These are phyloP conservation scores for Loris lydekkerianus DNA, from an alignment of 2,797 vertebrate genomes.

Conservation along the genomic window DNA sequence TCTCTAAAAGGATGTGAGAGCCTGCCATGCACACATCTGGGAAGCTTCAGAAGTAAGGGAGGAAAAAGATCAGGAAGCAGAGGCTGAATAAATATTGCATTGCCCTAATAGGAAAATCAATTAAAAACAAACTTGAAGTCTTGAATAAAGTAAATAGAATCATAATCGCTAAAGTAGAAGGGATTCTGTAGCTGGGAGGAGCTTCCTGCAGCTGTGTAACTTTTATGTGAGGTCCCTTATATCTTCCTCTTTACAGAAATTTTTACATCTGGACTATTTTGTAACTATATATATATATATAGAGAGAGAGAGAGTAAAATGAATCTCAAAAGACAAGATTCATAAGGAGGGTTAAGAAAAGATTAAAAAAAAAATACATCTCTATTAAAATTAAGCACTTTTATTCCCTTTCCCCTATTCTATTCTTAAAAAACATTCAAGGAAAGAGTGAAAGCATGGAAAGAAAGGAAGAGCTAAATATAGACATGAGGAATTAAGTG, in stretches of 20 bases:
- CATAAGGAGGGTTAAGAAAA: not conserved
- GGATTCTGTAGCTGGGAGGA: not conserved
- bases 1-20: conserved; percentile 40
- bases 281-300: too few relatives aligned
- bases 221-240: not conserved
- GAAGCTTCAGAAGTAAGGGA: conserved; percentile 60
- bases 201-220: not conserved
- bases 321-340: not conserved
- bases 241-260: conserved; percentile 26
- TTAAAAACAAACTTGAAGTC: conserved; percentile 53
- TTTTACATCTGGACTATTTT: conserved; percentile 10
- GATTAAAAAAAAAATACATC: not conserved
- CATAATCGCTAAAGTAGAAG: conserved; percentile 50
- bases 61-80: conserved; percentile 57
- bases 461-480: not conserved
- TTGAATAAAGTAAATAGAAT: conserved; percentile 39
- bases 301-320: too few relatives aligned
- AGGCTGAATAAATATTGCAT: not conserved
- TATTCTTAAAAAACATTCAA: not conserved
- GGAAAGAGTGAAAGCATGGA: not conserved
- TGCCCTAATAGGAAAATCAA: conserved; percentile 61
- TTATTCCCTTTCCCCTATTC: not conserved
- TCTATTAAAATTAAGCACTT: not conserved
- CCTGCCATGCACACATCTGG: conserved; percentile 63
- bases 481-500: not conserved